Conservation (phyloP, 2,888 invertebrate species). For the Corbicula japonica region DNA sequence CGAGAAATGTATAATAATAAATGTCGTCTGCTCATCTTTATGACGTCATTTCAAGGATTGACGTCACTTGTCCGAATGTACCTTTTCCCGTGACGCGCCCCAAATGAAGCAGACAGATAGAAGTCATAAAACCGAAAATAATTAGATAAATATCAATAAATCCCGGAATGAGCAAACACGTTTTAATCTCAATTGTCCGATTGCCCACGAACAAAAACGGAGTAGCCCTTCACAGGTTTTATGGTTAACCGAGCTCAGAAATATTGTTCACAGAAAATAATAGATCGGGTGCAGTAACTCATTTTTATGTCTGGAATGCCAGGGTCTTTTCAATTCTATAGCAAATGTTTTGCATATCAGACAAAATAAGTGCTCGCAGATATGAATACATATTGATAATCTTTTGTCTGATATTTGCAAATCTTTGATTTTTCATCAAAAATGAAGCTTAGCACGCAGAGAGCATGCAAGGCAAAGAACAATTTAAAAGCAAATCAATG, state of each 20-base stretch:
- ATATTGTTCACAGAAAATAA: constrained; percentile 30
- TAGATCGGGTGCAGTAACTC: constrained; percentile 50
- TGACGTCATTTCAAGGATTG: no score
- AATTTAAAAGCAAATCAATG: no score
- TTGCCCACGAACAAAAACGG: constrained; percentile 15
- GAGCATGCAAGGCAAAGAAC: no score
- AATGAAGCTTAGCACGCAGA: no score
- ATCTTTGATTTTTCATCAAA: no score
- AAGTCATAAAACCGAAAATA: constrained; percentile 60
- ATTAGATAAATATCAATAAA: constrained; percentile 68
- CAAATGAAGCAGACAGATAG: constrained; percentile 45
- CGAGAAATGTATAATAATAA: no score
- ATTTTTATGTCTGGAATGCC: constrained; percentile 59
- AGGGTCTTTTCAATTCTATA: constrained; percentile 57
- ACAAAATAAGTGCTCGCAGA: constrained; percentile 36
- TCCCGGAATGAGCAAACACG: constrained; percentile 48
- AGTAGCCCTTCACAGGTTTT: constrained; percentile 20
- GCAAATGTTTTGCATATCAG: constrained; percentile 58
- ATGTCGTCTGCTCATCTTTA: no score
- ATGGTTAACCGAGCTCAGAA: neutral
- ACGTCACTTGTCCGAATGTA: no score
- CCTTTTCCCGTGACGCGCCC: no score
- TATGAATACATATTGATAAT: constrained; percentile 53
- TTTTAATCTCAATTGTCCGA: constrained; percentile 48
- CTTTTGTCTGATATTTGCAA: constrained; percentile 28